Base-by-base conservation (phyloP, 2,113 vertebrate genomes). In the Pelecanoides urinatrix region DNA sequence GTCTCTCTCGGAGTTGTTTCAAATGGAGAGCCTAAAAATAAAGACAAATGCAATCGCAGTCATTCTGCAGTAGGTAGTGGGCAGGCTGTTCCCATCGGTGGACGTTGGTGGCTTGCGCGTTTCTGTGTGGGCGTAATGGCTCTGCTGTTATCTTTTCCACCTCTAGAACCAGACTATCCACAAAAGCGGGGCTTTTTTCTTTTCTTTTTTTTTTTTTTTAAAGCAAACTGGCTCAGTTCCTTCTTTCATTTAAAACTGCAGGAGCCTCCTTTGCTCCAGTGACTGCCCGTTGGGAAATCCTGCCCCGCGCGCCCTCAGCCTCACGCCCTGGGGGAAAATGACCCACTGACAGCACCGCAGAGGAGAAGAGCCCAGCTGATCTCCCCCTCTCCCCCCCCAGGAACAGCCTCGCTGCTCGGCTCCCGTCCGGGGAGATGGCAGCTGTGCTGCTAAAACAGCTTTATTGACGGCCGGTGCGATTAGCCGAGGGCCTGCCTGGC, bases 361-460 rank as follows among this genome's bases (percentile, higher is more conserved):
- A 40, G 66, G 29, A 6, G 19, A n/a, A 20, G 44, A 66, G 61
- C 70, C 9, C 79, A 34, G 50, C 38, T 21, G 80, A 25, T 34
- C 27, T 26, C 30, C 26, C 26, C 25, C 3, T 17, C 34, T 3
- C 7, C 17, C 44, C 9, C 3, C 7, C 14, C n/a, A 19, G 13
- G 38, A 52, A 21, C 8, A 44, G 19, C 71, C 85, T 45, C 14
- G 5, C 47, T 32, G n/a, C 66, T 74, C 49, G 1, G 29, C 44
- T 50, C 14, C 65, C 1, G 2, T 4, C 75, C 9, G 4, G 63
- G 59, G 66, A 21, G 29, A 20, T 6, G 59, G 67, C 79, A 71
- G 80, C 89, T 92, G 86, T 30, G 88, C 88, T 92, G 88, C 67
- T 29, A 16, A 27, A 73, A 13, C 20, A 68, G n/a, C 34, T 86